Base-by-base conservation (phyloP, 2,113 vertebrate genomes). In the Elephantulus edwardii region DNA sequence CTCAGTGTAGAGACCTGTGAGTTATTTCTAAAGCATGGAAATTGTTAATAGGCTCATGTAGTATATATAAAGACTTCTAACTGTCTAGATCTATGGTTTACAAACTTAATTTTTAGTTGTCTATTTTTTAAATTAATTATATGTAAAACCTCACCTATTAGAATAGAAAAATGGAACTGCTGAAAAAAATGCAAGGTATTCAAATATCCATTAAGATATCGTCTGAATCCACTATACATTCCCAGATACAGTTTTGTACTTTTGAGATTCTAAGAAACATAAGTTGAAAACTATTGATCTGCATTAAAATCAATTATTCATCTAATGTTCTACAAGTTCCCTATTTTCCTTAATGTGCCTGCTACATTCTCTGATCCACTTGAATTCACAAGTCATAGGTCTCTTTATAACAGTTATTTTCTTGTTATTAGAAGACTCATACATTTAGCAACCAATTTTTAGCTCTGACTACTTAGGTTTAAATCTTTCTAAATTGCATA, bases 51-150 rank as follows among this genome's bases (percentile, higher is more conserved):
- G 35, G 24, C 10, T 16, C 1, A 0, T 54, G n/a, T 16, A 11
- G 2, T 48, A 26, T 40, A 52, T 6, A 8, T 60, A 8, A 66
- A 88, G 8, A 0, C 17, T 83, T 81, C n/a, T 16, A 68, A 40
- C 38, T 74, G 42, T 46, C 42, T 33, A 46, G 42, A 46, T 30
- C 5, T 30, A 13, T 76, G n/a, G 9, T 40, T 88, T 82, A 66
- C 9, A 62, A 64, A 35, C 40, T 88, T 93, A 79, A 70, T 68
- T 74, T 60, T 60, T 33, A 80, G 35, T 44, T 58, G 79, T 71
- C 60, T 20, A 1, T 78, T 81, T 85, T 50, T 28, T 54, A 91
- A 83, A 64, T 58, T 91, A 71, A 76, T 66, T 87, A 70, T 86
- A 79, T 46, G 5, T 79, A 86, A 33, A 83, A 60, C 2, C 3